These are phyloP conservation scores for Sebastes umbrosus DNA, from an alignment of 2,797 vertebrate genomes.

Conservation along the genomic window DNA sequence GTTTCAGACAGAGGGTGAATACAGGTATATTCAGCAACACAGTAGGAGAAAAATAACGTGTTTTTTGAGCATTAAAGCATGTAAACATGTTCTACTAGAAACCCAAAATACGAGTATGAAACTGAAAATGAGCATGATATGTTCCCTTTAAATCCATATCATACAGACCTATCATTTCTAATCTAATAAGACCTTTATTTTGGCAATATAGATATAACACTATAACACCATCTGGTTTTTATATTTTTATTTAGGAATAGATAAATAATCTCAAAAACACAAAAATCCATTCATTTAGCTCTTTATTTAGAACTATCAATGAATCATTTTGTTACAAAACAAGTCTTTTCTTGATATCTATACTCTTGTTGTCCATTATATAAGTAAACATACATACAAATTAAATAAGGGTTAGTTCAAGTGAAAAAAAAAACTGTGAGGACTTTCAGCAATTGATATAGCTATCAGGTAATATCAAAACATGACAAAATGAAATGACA, in stretches of 20 bases:
- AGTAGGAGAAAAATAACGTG: too few relatives aligned
- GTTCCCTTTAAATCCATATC: not conserved
- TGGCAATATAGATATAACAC: not conserved
- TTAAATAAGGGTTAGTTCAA: slow-evolving; percentile 75
- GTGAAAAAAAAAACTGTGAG: slow-evolving; percentile 21
- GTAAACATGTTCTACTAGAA: fast-evolving
- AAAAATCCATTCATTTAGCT: slow-evolving; percentile 21
- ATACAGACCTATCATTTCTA: not conserved
- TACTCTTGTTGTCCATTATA: slow-evolving; percentile 38
- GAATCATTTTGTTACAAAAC: slow-evolving; percentile 59
- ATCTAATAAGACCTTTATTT: not conserved
- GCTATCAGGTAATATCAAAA: slow-evolving; percentile 18
- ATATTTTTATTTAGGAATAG: not conserved
- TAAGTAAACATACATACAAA: slow-evolving; percentile 53
- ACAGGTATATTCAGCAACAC: too few relatives aligned
- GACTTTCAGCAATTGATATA: not conserved
- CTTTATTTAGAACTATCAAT: slow-evolving; percentile 70
- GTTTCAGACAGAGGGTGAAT: too few relatives aligned
- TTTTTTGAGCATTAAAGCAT: not conserved
- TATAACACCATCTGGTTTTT: not conserved
- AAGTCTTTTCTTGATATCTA: slow-evolving; percentile 43
- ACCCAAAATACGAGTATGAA: fast-evolving
- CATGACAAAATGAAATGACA: slow-evolving; percentile 24
- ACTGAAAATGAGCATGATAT: not conserved
- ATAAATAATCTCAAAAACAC: not conserved